phyloP scores from a whole-genome alignment of 2,888 invertebrate species.

The Amphimallon solstitiale region DNA sequence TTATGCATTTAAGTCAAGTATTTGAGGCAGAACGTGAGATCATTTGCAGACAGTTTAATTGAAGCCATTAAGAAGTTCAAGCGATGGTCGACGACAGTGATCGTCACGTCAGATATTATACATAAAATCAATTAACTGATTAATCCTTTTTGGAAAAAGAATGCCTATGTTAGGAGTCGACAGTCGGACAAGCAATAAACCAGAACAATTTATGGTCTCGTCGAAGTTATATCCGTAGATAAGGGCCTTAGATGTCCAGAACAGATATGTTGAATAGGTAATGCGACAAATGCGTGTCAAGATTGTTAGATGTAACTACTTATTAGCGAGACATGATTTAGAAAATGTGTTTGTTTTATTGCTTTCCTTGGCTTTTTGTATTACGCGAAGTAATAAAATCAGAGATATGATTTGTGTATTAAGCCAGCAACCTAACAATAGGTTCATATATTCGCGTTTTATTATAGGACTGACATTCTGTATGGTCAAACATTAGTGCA shows the following conservation, averaged over 20 bases:
- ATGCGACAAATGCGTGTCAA: slow-evolving; percentile 8
- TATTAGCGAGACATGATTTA: background rate
- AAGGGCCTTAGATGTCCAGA: slow-evolving; percentile 5
- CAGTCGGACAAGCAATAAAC: slow-evolving; percentile 11
- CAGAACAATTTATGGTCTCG: background rate
- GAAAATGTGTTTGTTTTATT: background rate
- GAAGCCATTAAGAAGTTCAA: too few relatives aligned
- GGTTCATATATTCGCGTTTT: too few relatives aligned
- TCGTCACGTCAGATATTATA: background rate
- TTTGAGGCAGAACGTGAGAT: too few relatives aligned
- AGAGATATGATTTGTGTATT: background rate
- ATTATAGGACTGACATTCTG: too few relatives aligned
- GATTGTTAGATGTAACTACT: slow-evolving; percentile 11
- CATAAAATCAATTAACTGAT: slow-evolving; percentile 7
- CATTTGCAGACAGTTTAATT: too few relatives aligned
- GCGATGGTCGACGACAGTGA: too few relatives aligned
- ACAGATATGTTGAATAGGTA: slow-evolving; percentile 14
- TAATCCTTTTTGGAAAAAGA: slow-evolving; percentile 4
- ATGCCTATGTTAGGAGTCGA: background rate
- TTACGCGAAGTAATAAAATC: background rate
- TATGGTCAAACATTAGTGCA: too few relatives aligned
- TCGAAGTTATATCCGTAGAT: slow-evolving; percentile 1
- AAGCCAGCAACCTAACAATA: background rate
- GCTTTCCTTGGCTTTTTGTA: background rate
- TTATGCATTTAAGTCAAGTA: too few relatives aligned